A percentile compares a stretch with the other conserved stretches of the same genome.
These are phyloP conservation scores for Calvadosia cruxmelitensis DNA, from an alignment of 30 jellyfish, hydroid and myxozoan species.

Conservation along the genomic window DNA sequence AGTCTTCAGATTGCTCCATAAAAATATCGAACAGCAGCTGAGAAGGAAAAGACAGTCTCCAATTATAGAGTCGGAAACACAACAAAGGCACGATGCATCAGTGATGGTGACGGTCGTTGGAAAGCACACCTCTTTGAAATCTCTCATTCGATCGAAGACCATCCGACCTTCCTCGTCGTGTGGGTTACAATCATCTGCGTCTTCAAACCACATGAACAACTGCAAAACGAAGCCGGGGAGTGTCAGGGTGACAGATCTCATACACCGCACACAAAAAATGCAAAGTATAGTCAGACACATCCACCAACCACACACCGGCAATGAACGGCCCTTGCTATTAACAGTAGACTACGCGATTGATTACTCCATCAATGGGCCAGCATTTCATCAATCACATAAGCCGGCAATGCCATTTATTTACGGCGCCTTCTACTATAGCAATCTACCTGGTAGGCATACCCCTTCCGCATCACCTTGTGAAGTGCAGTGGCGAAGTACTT, in stretches of 20 bases:
- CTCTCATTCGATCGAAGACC: background rate
- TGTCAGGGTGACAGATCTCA: background rate
- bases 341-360: too few relatives aligned
- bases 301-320: too few relatives aligned
- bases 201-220: constrained; percentile 45
- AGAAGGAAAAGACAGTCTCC: background rate
- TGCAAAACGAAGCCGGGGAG: background rate
- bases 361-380: too few relatives aligned
- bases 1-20: background rate
- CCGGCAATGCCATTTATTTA: too few relatives aligned
- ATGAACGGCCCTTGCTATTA: too few relatives aligned
- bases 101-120: background rate
- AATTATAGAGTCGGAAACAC: background rate
- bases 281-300: too few relatives aligned
- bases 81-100: background rate
- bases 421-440: too few relatives aligned
- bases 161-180: background rate
- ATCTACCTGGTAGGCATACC: too few relatives aligned
- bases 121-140: background rate
- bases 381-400: too few relatives aligned
- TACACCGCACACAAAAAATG: background rate
- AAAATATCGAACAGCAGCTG: constrained; percentile 11
- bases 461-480: too few relatives aligned
- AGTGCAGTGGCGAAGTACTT: too few relatives aligned
- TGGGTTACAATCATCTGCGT: constrained; percentile 9